Evolutionary conservation across 2,797 vertebrate genomes (phyloP), one percentile per base, ranked within the genome.

Genomic region (Sebastes cheni): DNA sequence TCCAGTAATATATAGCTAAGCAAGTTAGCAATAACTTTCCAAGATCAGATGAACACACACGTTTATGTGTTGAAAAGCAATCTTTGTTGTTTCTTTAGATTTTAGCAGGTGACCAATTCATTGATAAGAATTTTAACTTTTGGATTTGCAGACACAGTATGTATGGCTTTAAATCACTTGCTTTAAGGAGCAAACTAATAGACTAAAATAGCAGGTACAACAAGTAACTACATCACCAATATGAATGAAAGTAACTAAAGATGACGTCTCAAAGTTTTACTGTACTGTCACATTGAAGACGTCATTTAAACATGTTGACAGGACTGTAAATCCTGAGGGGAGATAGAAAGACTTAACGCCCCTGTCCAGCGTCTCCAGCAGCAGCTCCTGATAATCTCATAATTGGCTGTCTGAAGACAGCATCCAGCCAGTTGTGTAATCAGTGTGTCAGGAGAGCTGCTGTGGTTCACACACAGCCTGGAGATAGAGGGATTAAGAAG

Each of bases 381-480:
- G 46, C 50, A 55, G 58, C 58, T 60, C 58, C 58, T 60, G 67
- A 72, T 74, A 58, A 80, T 88, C 73, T 77, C 50, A 64, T 84
- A 71, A 83, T 81, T 86, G 78, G 29, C 50, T 74, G 77, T 78
- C 73, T 79, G 81, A 61, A 73, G 80, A 56, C 23, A 36, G n/a
- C 46, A 25, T 50, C 36, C 16, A 29, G 77, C 75, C 30, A 54
- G 67, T 46, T 75, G 52, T 68, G 50, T 69, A 72, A 81, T 82
- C 74, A 66, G 64, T 60, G 14, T 23, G 46, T 72, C 71, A 83
- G 46, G 50, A 30, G 46, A 69, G 34, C 72, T 75, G 74, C 67
- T 52, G 36, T 54, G 60, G 71, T 61, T 81, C 74, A 69, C 69
- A 84, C 81, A 50, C 27, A 34, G 56, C 46, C 56, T 27, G 50